phyloP scores from a whole-genome alignment of 2,113 vertebrate genomes.

The Oncorhynchus masou region DNA sequence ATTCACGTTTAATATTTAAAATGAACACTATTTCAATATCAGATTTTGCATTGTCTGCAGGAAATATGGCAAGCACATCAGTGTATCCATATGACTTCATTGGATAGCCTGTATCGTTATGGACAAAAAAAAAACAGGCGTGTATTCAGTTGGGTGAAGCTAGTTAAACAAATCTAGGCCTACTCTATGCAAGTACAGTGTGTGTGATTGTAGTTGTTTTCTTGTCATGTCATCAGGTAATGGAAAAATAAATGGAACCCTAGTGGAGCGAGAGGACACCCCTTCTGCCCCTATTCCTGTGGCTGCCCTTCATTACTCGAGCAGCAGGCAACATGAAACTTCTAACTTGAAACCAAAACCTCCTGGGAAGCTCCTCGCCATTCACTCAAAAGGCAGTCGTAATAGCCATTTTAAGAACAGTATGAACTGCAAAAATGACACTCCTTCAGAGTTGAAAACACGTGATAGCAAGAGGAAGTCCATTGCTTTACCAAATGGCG shows the following conservation, averaged over 20 bases:
- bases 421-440: slow-evolving; percentile 87
- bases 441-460: slow-evolving; percentile 70
- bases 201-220: neutral
- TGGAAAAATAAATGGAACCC: slow-evolving; percentile 56
- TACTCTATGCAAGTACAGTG: too few species aligned
- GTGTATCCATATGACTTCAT: too few species aligned
- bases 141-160: too few species aligned
- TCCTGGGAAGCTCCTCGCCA: slow-evolving; percentile 27
- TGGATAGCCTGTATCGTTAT: too few species aligned
- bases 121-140: too few species aligned
- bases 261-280: slow-evolving; percentile 48
- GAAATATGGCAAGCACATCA: too few species aligned
- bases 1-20: too few species aligned
- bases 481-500: slow-evolving; percentile 77
- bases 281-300: slow-evolving; percentile 35
- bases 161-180: too few species aligned
- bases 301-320: slow-evolving; percentile 29
- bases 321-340: slow-evolving; percentile 38
- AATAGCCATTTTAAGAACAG: slow-evolving; percentile 77
- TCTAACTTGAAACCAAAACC: slow-evolving; percentile 35
- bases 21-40: too few species aligned
- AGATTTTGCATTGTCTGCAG: too few species aligned
- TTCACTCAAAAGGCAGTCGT: slow-evolving; percentile 76
- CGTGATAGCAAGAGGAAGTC: slow-evolving; percentile 74
- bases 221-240: slow-evolving; percentile 40